Evolutionary conservation across 2,797 vertebrate species (phyloP).

Genomic region (Gadopsis bispinosus): DNA sequence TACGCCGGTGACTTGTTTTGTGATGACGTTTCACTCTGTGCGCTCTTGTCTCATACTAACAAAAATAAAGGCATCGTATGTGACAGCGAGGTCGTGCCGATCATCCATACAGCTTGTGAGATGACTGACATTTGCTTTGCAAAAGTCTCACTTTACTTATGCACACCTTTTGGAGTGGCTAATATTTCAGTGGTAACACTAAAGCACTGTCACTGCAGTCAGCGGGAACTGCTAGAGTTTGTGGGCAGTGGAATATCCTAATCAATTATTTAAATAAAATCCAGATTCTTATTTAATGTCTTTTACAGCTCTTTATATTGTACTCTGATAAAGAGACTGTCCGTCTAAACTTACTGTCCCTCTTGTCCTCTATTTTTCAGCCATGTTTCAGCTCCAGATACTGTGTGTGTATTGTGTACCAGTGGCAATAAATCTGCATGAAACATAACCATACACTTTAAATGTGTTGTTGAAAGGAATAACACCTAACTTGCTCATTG

Average conservation of each 20-base stretch:
- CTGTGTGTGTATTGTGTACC: background rate
- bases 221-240: background rate
- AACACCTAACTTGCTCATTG: background rate
- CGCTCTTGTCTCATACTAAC: background rate
- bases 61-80: slow-evolving; percentile 6
- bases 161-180: background rate
- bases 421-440: background rate
- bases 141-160: background rate
- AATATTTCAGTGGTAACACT: background rate
- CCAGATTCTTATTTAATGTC: background rate
- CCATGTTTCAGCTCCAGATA: background rate
- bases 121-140: slow-evolving; percentile 9
- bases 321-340: background rate
- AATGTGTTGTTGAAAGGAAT: slow-evolving; percentile 1
- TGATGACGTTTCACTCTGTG: slow-evolving; percentile 18
- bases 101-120: slow-evolving; percentile 7
- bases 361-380: background rate
- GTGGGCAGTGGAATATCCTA: background rate
- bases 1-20: slow-evolving; percentile 17
- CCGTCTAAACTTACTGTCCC: background rate
- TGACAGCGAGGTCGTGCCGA: background rate
- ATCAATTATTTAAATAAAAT: background rate
- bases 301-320: background rate
- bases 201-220: background rate
- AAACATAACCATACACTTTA: background rate